phyloP scores from a whole-genome alignment of 2,888 invertebrate species.

The Lepeophtheirus nordmannii region DNA sequence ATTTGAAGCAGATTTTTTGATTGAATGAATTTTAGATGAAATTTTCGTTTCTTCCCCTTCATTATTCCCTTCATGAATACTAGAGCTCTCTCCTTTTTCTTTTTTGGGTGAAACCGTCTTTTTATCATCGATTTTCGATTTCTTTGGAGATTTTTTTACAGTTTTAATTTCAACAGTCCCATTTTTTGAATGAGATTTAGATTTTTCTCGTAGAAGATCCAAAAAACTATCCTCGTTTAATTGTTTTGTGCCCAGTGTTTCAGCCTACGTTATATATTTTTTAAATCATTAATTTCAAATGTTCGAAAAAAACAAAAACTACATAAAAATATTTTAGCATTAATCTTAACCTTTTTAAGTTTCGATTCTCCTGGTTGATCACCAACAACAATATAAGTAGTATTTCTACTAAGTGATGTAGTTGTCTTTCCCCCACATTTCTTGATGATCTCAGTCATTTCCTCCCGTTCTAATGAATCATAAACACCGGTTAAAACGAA shows the following conservation, averaged over 20 bases:
- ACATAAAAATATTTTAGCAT: conserved; percentile 11
- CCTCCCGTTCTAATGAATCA: conserved; percentile 70
- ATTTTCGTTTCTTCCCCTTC: too few relatives aligned
- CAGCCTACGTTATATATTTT: conserved; percentile 30
- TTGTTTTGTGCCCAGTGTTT: conserved; percentile 47
- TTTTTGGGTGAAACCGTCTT: too few relatives aligned
- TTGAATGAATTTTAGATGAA: too few relatives aligned
- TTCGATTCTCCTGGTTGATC: conserved; percentile 41
- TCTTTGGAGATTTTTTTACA: too few relatives aligned
- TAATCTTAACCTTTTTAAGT: conserved; percentile 8
- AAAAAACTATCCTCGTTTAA: conserved; percentile 68
- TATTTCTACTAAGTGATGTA: conserved; percentile 55
- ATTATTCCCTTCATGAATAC: too few relatives aligned
- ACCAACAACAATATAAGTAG: conserved; percentile 65
- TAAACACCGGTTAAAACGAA: conserved; percentile 70
- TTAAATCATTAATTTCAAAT: conserved; percentile 8
- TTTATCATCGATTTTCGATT: too few relatives aligned
- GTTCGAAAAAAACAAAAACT: conserved; percentile 19
- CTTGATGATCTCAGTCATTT: conserved; percentile 52
- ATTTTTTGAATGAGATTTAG: not conserved
- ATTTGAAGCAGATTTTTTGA: too few relatives aligned
- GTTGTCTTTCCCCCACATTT: conserved; percentile 66
- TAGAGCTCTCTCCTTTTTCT: too few relatives aligned
- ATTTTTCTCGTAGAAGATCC: conserved; percentile 46
- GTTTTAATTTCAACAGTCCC: too few relatives aligned